Base-by-base conservation (phyloP, 2,888 invertebrate genomes). In the Tubulanus polymorphus region DNA sequence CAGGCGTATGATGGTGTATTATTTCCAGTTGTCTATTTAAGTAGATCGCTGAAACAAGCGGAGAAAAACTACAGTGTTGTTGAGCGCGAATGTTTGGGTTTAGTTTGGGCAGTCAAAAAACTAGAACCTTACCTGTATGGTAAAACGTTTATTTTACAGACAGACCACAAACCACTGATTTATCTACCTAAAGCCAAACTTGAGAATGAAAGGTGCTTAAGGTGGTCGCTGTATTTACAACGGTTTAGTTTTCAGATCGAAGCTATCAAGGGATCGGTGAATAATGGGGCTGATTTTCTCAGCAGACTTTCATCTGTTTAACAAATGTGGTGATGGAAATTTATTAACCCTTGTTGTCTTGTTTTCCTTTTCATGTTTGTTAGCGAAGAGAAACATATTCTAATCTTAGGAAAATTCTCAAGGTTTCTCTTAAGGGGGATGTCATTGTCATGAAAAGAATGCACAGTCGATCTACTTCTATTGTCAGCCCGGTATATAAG, bases 61-160 rank as follows among this genome's bases (percentile, higher is more conserved):
- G 66, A 65, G 41, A 49, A 26, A n/a, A 52, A 29, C 15, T 63
- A 63, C 37, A 54, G 64, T 2, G 55, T 55, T 5, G 60, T 65
- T 12, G 65, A 63, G 46, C 57, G 51, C 26, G 61, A 65, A 35
- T 62, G 63, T 51, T 37, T 66, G 18, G 61, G 57, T 5, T 37
- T 64, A 20, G 52, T 63, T 3, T 62, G 58, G 57, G 59, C 55
- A 12, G 37, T 63, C 2, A 32, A 50, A 3, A 61, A 60, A 48
- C 62, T 62, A 35, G 54, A 59, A 15, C 41, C 20, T 10, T 65
- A 62, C 41, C 32, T 65, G 27, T 62, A 61, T 52, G 62, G 60
- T 1, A 47, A 28, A 18, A 30, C 56, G 27, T 64, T 65, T 51
- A 25, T 60, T n/a, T 3, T 62, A n/a, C 56, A 62, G 30, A 63